Conservation (phyloP, 2,113 vertebrate genomes). For the Prolemur simus region DNA sequence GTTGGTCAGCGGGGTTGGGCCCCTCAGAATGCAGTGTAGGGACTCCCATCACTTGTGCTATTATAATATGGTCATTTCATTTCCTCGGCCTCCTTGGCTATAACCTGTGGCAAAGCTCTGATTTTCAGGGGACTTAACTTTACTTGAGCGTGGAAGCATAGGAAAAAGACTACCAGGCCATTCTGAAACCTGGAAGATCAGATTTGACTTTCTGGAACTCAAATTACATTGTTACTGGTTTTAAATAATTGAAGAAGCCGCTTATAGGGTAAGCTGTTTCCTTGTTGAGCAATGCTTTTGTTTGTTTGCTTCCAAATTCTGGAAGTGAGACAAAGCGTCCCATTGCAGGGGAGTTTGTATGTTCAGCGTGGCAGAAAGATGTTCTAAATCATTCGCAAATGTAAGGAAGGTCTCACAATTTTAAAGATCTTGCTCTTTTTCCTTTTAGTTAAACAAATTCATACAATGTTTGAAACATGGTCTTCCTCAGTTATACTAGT, state of each 20-base stretch:
- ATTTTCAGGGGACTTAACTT: background rate
- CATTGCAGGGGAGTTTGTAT: accelerated
- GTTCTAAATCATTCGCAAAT: background rate
- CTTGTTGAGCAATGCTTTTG: background rate
- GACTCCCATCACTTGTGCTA: accelerated
- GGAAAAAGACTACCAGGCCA: background rate
- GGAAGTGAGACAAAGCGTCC: accelerated
- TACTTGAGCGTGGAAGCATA: accelerated
- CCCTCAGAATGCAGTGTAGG: accelerated
- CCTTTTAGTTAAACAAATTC: background rate
- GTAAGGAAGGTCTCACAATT: no score
- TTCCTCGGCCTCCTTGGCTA: no score
- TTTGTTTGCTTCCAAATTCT: background rate
- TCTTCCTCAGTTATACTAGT: background rate
- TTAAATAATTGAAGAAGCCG: background rate
- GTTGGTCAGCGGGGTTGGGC: background rate
- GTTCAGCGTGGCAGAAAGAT: accelerated
- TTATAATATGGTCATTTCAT: no score
- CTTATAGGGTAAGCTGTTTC: accelerated
- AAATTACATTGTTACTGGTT: background rate
- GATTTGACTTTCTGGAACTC: background rate
- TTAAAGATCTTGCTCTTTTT: background rate
- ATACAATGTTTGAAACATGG: accelerated
- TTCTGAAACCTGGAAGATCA: background rate
- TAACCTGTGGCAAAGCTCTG: background rate